Conservation (phyloP, 2,888 invertebrate genomes). For the Mesopsocus fuscifrons region DNA sequence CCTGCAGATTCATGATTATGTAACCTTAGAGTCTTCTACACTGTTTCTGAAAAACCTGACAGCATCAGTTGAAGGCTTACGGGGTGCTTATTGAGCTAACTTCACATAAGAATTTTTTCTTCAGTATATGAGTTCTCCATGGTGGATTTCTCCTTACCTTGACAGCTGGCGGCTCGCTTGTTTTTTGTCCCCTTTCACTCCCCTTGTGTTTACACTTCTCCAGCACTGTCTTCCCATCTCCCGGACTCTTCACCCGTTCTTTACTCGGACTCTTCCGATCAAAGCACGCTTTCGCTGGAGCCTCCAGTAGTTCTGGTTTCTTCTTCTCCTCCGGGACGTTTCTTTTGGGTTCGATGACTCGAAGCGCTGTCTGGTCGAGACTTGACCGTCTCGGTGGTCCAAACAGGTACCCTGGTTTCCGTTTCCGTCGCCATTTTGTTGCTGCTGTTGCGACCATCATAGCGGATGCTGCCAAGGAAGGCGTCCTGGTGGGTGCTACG, state of each 20-base stretch:
- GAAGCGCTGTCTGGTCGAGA: conserved; percentile 7
- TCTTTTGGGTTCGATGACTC: conserved; percentile 1
- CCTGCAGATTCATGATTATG: too few species aligned
- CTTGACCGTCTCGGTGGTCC: conserved; percentile 9
- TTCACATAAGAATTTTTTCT: too few species aligned
- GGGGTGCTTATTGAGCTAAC: too few species aligned
- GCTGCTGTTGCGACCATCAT: conserved; percentile 15
- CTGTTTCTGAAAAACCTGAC: too few species aligned
- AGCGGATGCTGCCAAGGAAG: conserved; percentile 9
- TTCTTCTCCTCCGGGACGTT: not conserved
- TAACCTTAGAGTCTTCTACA: too few species aligned
- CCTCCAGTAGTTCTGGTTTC: conserved; percentile 3
- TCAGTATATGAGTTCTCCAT: too few species aligned
- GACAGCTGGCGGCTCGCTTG: too few species aligned
- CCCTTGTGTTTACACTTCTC: too few species aligned
- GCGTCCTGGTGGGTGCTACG: conserved; percentile 2
- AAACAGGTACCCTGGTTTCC: conserved; percentile 7
- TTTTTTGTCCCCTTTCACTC: too few species aligned
- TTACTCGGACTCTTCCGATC: not conserved
- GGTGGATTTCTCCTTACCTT: too few species aligned
- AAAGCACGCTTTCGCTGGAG: conserved; percentile 10
- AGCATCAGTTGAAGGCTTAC: too few species aligned
- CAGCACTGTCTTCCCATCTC: too few species aligned
- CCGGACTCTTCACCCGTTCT: not conserved
- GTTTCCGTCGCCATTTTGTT: conserved; percentile 14